Evolutionary conservation across 2,113 vertebrate genomes (phyloP), one percentile per base, ranked within the genome.

Genomic region (Hypanus sabinus): DNA sequence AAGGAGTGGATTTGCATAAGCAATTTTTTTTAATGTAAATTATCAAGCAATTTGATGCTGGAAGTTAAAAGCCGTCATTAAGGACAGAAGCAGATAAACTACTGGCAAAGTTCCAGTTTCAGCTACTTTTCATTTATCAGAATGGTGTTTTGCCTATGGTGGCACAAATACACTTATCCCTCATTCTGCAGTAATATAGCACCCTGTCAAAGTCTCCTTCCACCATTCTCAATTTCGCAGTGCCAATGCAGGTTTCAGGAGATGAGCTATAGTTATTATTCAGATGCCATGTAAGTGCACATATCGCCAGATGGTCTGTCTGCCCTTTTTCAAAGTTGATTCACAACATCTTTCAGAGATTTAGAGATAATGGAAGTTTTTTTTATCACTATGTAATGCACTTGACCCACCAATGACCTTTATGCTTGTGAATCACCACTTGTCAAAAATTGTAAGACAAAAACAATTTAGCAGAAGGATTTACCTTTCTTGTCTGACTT

Each of bases 241-340:
- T 36, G 65, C 33, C 38, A 65, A 55, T 93, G 36, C 38, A 93
- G 68, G 73, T 93, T 73, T 73, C 55, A 10, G 11, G 24, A 93
- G n/a, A 38, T 75, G 91, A 93, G 70, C 68, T 73, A 73, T 30
- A 75, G 91, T 93, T 93, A 93, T 93, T 93, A 93, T 93, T 73
- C 70, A 24, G 36, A 93, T 73, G 38, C 46, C 38, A 30, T 55
- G 68, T 70, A 46, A 20, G 14, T 92, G 90, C 68, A 92, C 36
- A 11, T 20, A 93, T 93, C 70, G 46, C 91, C 68, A 93, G 70
- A 93, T 93, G 91, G 70, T 30, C 68, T 7, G 8, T 27, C 70
- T 16, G 36, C 24, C 70, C 22, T 55, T 46, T 93, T 73, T 55
- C 90, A 75, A 73, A 93, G 91, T 73, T 93, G 91, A 75, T 93